These are phyloP conservation scores for Ypsolopha scabrella DNA, from an alignment of 2,888 invertebrate genomes.

Conservation along the genomic window DNA sequence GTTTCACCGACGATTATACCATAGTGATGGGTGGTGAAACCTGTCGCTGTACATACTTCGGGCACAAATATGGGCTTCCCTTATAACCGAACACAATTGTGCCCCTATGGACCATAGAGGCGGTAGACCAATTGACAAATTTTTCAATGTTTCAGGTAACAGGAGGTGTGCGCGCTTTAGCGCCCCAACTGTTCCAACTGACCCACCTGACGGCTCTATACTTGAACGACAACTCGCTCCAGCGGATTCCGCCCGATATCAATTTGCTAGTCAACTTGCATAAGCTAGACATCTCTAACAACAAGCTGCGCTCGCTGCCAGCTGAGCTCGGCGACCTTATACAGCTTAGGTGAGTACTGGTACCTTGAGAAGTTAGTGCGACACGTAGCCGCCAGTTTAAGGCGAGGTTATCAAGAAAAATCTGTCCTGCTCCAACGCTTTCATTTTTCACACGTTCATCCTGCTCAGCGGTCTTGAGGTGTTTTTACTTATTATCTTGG, in stretches of 20 bases:
- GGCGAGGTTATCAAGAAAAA: too few relatives aligned
- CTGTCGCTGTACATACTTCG: too few relatives aligned
- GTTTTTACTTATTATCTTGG: too few relatives aligned
- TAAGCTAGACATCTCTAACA: slow-evolving; percentile 92
- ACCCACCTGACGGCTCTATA: slow-evolving; percentile 94
- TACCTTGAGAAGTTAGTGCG: not conserved
- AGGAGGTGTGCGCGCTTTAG: slow-evolving; percentile 96
- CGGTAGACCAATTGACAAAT: too few relatives aligned
- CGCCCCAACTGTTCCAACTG: slow-evolving; percentile 91
- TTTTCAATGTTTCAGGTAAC: slow-evolving; percentile 67
- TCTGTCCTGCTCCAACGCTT: too few relatives aligned
- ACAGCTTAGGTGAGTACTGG: slow-evolving; percentile 79
- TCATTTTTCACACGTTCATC: too few relatives aligned
- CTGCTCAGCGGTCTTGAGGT: too few relatives aligned
- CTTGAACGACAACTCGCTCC: slow-evolving; percentile 95
- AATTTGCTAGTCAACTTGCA: slow-evolving; percentile 85
- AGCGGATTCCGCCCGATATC: slow-evolving; percentile 93
- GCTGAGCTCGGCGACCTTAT: slow-evolving; percentile 97
- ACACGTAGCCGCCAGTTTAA: not conserved
- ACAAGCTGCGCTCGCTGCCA: slow-evolving; percentile 94
- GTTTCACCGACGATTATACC: too few relatives aligned
- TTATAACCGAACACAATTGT: too few relatives aligned
- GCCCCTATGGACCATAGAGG: too few relatives aligned
- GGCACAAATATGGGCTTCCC: too few relatives aligned
- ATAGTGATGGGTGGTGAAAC: too few relatives aligned